A percentile compares a stretch with the other conserved stretches of the same genome.
These are phyloP conservation scores for Epizoanthus ramosus DNA, from an alignment of 92 coral and sea anemone species.

Conservation along the genomic window DNA sequence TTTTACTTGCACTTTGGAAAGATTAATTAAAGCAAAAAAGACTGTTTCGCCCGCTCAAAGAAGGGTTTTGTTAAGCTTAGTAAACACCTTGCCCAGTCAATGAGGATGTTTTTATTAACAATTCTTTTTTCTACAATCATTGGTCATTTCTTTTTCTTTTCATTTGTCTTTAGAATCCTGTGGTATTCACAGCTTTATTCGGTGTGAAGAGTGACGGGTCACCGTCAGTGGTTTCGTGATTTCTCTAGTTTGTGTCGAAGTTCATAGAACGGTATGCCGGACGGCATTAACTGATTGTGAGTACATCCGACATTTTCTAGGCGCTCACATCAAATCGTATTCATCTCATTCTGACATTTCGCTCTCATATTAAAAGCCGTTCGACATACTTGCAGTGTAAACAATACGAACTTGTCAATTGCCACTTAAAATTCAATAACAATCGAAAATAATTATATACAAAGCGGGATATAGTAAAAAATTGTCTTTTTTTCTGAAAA, in stretches of 20 bases:
- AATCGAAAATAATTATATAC: slow-evolving; percentile 57
- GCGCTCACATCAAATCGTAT: not conserved
- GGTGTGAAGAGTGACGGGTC: slow-evolving; percentile 1
- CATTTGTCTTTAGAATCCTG: slow-evolving; percentile 30
- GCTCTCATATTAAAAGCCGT: slow-evolving; percentile 32
- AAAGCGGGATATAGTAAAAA: slow-evolving; percentile 59
- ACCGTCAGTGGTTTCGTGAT: slow-evolving; percentile 19
- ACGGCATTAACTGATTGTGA: not conserved
- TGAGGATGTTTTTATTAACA: slow-evolving; percentile 41
- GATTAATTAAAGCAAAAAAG: slow-evolving; percentile 29
- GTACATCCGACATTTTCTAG: not conserved
- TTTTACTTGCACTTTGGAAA: slow-evolving; percentile 18
- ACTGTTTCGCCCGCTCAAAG: slow-evolving; percentile 25
- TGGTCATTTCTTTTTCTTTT: slow-evolving; percentile 31
- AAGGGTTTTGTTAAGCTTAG: slow-evolving; percentile 35
- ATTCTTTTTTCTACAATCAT: slow-evolving; percentile 33
- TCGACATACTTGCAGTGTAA: slow-evolving; percentile 17
- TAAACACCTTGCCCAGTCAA: slow-evolving; percentile 33
- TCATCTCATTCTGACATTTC: slow-evolving; percentile 1
- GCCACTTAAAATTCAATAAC: slow-evolving; percentile 75
- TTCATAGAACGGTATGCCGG: not conserved
- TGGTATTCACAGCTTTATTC: slow-evolving; percentile 37
- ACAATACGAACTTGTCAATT: slow-evolving; percentile 56
- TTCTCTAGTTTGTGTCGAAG: slow-evolving; percentile 2
- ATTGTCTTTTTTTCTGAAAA: slow-evolving; percentile 63